Evolutionary conservation across 2,888 invertebrate species (phyloP).

Genomic region (Andrena camellia): DNA sequence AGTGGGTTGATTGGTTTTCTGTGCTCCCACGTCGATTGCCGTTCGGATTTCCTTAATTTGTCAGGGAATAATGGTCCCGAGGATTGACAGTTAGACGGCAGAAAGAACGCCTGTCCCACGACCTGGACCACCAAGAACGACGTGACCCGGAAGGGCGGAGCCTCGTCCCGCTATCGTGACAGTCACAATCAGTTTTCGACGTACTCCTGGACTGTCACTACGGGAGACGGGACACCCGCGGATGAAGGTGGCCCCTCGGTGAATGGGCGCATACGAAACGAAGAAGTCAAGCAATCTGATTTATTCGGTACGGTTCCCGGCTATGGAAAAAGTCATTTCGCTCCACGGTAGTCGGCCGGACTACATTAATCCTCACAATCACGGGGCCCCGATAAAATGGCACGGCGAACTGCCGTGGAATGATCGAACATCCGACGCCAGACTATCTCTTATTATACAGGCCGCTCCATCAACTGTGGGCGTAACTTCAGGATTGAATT

Average conservation of each 20-base stretch:
- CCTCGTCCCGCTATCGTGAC: conserved; percentile 72
- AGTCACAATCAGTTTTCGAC: conserved; percentile 75
- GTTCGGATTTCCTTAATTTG: too few species aligned
- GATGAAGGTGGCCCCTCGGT: conserved; percentile 53
- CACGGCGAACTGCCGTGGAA: not conserved
- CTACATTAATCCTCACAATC: conserved; percentile 32
- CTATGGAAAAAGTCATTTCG: conserved; percentile 29
- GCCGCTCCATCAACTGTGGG: not conserved
- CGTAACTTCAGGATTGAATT: not conserved
- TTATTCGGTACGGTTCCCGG: conserved; percentile 51
- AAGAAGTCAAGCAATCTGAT: conserved; percentile 58
- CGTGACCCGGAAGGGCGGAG: conserved; percentile 74
- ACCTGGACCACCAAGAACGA: conserved; percentile 72
- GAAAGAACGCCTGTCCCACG: conserved; percentile 65
- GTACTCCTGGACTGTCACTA: conserved; percentile 70
- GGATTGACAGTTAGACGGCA: conserved; percentile 53
- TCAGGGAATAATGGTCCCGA: conserved; percentile 18
- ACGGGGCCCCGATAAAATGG: not conserved
- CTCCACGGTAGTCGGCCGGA: conserved; percentile 24
- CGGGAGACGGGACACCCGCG: conserved; percentile 75
- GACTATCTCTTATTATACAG: not conserved
- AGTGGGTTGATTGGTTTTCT: too few species aligned
- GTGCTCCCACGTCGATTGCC: too few species aligned
- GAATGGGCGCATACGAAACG: conserved; percentile 53
- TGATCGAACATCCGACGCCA: not conserved